A percentile compares a stretch with the other conserved stretches of the same genome.
These are phyloP conservation scores for Chelonia mydas DNA, from an alignment of 2,797 vertebrate species.

Conservation along the genomic window DNA sequence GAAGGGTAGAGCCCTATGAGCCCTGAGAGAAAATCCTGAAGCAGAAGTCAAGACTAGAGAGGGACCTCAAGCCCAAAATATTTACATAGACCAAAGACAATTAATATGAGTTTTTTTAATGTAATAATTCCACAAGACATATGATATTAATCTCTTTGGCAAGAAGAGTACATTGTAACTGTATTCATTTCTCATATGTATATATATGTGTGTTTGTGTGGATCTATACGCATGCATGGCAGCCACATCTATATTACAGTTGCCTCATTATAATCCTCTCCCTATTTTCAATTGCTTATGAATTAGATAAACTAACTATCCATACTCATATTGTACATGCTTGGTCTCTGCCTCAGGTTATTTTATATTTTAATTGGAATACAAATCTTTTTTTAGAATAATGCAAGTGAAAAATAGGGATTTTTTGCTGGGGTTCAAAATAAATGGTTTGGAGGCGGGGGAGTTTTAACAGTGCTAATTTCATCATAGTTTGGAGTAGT, in stretches of 20 bases:
- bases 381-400: not conserved
- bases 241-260: not conserved
- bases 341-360: not conserved
- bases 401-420: not conserved
- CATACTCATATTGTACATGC: not conserved
- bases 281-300: not conserved
- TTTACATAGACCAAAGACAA: conserved; percentile 22
- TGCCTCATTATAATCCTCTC: not conserved
- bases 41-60: not conserved
- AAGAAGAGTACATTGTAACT: not conserved
- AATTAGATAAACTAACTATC: not conserved
- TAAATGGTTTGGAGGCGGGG: not conserved
- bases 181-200: not conserved
- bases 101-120: conserved; percentile 34
- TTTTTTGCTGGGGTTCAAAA: not conserved
- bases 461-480: not conserved
- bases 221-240: not conserved
- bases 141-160: not conserved
- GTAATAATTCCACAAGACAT: conserved; percentile 32
- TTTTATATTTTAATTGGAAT: not conserved
- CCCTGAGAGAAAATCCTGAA: not conserved
- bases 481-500: not conserved
- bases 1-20: not conserved
- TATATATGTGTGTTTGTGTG: not conserved
- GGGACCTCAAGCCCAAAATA: not conserved